These are phyloP conservation scores for Poeciliopsis paucimaculata DNA, from an alignment of 2,797 vertebrate genomes.

Conservation along the genomic window DNA sequence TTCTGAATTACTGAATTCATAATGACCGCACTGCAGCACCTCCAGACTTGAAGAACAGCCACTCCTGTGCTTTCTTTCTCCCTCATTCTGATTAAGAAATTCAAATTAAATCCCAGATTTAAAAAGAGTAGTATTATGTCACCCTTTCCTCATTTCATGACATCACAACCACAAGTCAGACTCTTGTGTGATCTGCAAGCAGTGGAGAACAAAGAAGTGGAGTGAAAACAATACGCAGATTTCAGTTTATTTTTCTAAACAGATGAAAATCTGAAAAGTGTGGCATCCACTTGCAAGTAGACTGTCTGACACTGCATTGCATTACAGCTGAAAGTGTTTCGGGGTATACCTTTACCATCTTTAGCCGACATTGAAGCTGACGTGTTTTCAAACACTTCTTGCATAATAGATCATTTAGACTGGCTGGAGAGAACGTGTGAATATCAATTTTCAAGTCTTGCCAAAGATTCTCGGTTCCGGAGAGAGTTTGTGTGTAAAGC, in stretches of 20 bases:
- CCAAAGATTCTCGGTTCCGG: neutral
- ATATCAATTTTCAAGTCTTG: constrained; percentile 2
- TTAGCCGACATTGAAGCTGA: neutral
- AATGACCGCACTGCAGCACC: constrained; percentile 42
- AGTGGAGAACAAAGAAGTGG: neutral
- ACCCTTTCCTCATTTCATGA: neutral
- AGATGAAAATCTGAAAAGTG: neutral
- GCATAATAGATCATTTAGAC: neutral
- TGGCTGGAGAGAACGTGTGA: neutral
- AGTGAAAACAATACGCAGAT: neutral
- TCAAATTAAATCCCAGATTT: constrained; percentile 19
- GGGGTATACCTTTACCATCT: neutral
- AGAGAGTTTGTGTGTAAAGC: neutral
- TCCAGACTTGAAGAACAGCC: constrained; percentile 12
- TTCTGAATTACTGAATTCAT: constrained; percentile 51
- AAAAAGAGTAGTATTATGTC: neutral
- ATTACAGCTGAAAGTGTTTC: neutral
- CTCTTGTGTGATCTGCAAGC: neutral
- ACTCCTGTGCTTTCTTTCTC: constrained; percentile 20
- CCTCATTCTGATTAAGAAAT: neutral
- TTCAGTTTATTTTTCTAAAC: too few species aligned
- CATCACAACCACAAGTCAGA: neutral
- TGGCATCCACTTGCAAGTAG: neutral
- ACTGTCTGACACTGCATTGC: neutral
- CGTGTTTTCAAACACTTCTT: neutral